Evolutionary conservation across 2,888 invertebrate species (phyloP), one percentile per base, ranked within the genome.

Genomic region (Epsilonema sp.): DNA sequence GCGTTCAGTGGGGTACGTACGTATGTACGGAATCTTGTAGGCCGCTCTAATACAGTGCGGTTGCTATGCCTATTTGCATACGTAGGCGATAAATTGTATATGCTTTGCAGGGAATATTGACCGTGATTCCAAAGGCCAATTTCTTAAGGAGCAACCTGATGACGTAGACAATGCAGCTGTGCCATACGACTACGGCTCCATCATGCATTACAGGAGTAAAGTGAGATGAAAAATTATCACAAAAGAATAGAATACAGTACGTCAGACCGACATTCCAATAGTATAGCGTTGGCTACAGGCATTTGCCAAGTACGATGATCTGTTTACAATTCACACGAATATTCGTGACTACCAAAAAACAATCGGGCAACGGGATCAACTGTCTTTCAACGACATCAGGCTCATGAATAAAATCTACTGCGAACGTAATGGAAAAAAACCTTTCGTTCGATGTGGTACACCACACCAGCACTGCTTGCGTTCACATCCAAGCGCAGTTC

Each of bases 381-480:
- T 63, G 31, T 61, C 61, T 1, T 63, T 63, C 56, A 63, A 64
- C 46, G 63, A 63, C 48, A 64, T 63, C 45, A 54, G 58, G 3
- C 51, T 63, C 22, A 63, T 63, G 63, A 63, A 63, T 48, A 58
- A 56, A 26, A 46, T 51, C 13, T 50, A 47, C 36, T 50, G 49
- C 44, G 23, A 11, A n/a, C 19, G 51, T 51, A 39, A 5, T 11
- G 8, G 16, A 8, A 31, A 31, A 8, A n/a, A n/a, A n/a, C n/a
- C n/a, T n/a, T n/a, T n/a, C n/a, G n/a, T n/a, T n/a, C n/a, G n/a
- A n/a, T n/a, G n/a, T n/a, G n/a, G n/a, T n/a, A n/a, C n/a, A n/a
- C n/a, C n/a, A n/a, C n/a, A n/a, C n/a, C n/a, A n/a, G n/a, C n/a
- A n/a, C n/a, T n/a, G n/a, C n/a, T n/a, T n/a, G n/a, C n/a, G n/a